phyloP scores from a whole-genome alignment of 2,113 vertebrate genomes.

The Chinchilla lanigera region DNA sequence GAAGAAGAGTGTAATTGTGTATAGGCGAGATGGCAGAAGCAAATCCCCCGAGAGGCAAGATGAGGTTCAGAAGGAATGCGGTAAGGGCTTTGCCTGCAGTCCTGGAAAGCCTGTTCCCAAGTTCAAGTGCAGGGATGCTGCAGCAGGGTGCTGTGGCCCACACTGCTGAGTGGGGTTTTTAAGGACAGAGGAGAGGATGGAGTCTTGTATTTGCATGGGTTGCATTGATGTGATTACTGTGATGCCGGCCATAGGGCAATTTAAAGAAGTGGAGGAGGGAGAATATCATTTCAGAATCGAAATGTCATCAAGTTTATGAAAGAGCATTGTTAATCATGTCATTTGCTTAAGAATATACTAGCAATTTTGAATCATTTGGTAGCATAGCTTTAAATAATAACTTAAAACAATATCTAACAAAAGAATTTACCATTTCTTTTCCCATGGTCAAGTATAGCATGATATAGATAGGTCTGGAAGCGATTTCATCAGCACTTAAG shows the following conservation, averaged over 20 bases:
- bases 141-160: conserved; percentile 78
- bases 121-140: conserved; percentile 87
- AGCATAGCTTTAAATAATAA: conserved; percentile 15
- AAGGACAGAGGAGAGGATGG: conserved; percentile 62
- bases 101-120: conserved; percentile 84
- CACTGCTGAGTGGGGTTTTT: conserved; percentile 72
- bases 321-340: neutral
- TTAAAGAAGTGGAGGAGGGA: neutral
- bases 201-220: conserved; percentile 64
- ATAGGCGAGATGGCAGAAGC: conserved; percentile 89
- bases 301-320: neutral
- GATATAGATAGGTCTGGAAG: neutral
- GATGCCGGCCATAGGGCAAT: neutral
- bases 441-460: rapidly evolving
- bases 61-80: conserved; percentile 90
- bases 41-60: conserved; percentile 85
- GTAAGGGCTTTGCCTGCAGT: conserved; percentile 88
- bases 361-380: neutral
- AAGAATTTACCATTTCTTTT: neutral
- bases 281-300: conserved; percentile 38
- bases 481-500: rapidly evolving
- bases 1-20: conserved; percentile 74
- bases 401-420: neutral
- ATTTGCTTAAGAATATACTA: neutral
- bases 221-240: conserved; percentile 29